Base-by-base conservation (phyloP, 2,888 invertebrate species). In the Leptinotarsa juncta region DNA sequence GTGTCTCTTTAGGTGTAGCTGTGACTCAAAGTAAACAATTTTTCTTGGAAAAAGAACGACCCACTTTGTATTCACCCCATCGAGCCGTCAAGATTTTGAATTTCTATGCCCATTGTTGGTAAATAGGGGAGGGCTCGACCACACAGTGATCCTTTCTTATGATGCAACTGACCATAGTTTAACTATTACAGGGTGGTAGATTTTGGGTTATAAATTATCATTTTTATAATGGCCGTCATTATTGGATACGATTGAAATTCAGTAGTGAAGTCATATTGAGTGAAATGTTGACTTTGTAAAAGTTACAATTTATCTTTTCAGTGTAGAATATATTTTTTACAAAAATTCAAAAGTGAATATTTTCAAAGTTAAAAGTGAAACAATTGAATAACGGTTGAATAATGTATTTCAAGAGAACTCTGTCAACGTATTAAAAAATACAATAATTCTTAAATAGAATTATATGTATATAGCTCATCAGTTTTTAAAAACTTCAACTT, bases 71-170 rank as follows among this genome's bases (percentile, higher is more conserved):
- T 79, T 77, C 74, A 74, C 26, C 75, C 76, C 71, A 73, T 57
- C 49, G 55, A 70, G 67, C 67, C 74, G 77, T 72, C 74, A 74
- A 74, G 74, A 74, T 71, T 77, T 72, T 70, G 68, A 73, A 73
- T 75, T 76, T 77, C 75, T 69, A 51, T 70, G 69, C 67, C 77
- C 72, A 80, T 81, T 81, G 81, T 82, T 79, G 70, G 74, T 74
- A 81, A 81, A 81, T 78, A 81, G 77, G 80, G 42, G 78, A 78
- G 77, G 81, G 79, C 65, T 53, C 78, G 81, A 79, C 81, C 82
- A 80, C 81, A 81, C 81, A 79, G 79, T 78, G 79, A 79, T 73
- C 79, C 75, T 80, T 81, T 81, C 80, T 79, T 79, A 72, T 70
- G 65, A 78, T 72, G 78, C 74, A 80, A 80, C 81, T 81, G 80